Conservation (phyloP, 2,888 invertebrate species). For the Galeruca laticollis region DNA sequence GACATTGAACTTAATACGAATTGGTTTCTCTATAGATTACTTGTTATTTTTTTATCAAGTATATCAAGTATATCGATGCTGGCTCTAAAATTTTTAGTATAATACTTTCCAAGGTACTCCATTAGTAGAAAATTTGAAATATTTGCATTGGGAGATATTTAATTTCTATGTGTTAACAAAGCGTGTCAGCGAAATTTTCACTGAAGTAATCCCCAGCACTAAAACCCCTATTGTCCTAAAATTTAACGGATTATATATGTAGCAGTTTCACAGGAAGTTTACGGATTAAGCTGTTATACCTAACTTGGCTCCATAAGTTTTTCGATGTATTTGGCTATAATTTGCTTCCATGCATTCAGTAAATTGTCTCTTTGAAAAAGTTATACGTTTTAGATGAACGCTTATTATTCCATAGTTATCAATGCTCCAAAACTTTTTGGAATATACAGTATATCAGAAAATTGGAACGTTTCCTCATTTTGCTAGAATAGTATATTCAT, state of each 20-base stretch:
- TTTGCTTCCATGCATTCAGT: constrained; percentile 24
- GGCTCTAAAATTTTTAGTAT: too few species aligned
- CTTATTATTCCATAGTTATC: not conserved
- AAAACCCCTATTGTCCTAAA: not conserved
- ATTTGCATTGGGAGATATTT: too few species aligned
- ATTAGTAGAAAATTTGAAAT: too few species aligned
- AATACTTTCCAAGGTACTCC: too few species aligned
- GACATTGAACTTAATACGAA: too few species aligned
- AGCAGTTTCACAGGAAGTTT: constrained; percentile 13
- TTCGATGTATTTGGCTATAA: constrained; percentile 13
- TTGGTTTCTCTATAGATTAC: too few species aligned
- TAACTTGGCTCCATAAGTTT: constrained; percentile 11
- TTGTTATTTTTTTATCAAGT: too few species aligned
- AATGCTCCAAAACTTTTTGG: constrained; percentile 16
- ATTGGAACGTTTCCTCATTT: constrained; percentile 15
- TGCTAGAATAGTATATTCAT: too few species aligned
- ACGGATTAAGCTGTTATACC: constrained; percentile 5
- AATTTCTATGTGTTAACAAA: too few species aligned
- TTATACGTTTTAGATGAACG: constrained; percentile 12
- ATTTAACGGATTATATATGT: not conserved
- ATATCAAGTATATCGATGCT: too few species aligned
- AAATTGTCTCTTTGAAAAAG: constrained; percentile 23
- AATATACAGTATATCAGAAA: constrained; percentile 1
- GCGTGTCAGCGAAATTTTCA: too few species aligned
- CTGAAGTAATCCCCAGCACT: too few species aligned